Evolutionary conservation across 2,113 vertebrate genomes (phyloP), one percentile per base, ranked within the genome.

Genomic region (Candoia aspera): DNA sequence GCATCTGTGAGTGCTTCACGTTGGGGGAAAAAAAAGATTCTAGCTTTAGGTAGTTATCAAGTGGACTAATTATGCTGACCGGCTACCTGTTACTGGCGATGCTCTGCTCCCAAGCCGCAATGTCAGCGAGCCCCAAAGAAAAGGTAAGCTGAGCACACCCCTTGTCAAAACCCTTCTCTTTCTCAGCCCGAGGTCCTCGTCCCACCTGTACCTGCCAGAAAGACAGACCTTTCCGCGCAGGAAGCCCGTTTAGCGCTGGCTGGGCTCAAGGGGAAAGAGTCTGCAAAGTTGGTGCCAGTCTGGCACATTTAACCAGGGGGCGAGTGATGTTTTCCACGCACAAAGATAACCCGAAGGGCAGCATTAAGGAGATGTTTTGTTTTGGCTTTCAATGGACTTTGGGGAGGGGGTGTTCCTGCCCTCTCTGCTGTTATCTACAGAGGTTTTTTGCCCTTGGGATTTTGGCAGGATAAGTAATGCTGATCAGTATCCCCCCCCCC

Each of bases 71-170:
- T 94, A 98, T 98, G 98, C 97, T 97, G 97, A 96, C 97, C 97
- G 96, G 97, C 97, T 98, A 97, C 97, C 97, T 98, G 97, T 97
- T 97, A 95, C 97, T 98, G 96, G 95, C 93, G 95, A 96, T 98
- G 94, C 95, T 98, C 96, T 98, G 97, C 97, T 98, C 98, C 96
- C 98, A 98, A 87, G 96, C 97, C 97, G 97, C 97, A 96, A 93
- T 96, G 93, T 95, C 98, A 97, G 98, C 98, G 95, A 98, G 98
- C 98, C 97, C 97, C 95, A 97, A 97, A 96, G 96, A 97, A 96
- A 98, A 99, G 99, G 99, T 99, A 98, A 98, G 98, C 95, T 92
- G 96, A 95, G 90, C 89, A 90, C 91, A 93, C 87, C 90, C 95
- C 96, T 97, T 95, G 94, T 97, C 96, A 94, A 93, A 96, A 96